phyloP scores from a whole-genome alignment of 2,113 vertebrate genomes.

The Ptilonorhynchus violaceus region DNA sequence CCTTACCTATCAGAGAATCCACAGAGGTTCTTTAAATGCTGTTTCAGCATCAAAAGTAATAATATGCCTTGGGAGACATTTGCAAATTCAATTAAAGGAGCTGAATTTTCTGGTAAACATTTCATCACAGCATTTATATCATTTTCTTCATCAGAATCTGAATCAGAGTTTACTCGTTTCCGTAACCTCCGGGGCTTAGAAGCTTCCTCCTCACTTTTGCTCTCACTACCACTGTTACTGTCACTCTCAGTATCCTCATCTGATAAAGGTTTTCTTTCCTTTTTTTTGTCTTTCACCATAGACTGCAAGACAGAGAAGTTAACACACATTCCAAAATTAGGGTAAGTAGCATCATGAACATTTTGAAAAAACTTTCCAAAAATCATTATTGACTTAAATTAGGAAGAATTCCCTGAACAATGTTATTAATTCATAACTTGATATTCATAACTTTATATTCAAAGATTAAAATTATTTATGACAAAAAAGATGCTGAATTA shows the following conservation, averaged over 20 bases:
- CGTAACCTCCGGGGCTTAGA: background rate
- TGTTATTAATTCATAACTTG: background rate
- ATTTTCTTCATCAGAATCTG: slow-evolving; percentile 47
- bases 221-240: background rate
- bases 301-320: background rate
- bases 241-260: background rate
- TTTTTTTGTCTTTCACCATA: background rate
- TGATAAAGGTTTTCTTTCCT: background rate
- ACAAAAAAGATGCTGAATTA: background rate
- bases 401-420: background rate
- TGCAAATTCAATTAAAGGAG: slow-evolving; percentile 93
- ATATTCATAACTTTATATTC: background rate
- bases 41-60: slow-evolving; percentile 94
- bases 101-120: slow-evolving; percentile 89
- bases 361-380: background rate
- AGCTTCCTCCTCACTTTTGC: slow-evolving; percentile 34
- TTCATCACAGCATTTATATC: slow-evolving; percentile 92
- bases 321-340: background rate
- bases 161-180: background rate
- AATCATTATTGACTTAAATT: background rate
- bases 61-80: slow-evolving; percentile 98
- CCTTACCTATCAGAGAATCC: slow-evolving; percentile 94
- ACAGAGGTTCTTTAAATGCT: slow-evolving; percentile 97
- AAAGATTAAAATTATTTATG: background rate
- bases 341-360: background rate